Conservation (phyloP, 2,888 invertebrate genomes). For the Acronicta leporina region DNA sequence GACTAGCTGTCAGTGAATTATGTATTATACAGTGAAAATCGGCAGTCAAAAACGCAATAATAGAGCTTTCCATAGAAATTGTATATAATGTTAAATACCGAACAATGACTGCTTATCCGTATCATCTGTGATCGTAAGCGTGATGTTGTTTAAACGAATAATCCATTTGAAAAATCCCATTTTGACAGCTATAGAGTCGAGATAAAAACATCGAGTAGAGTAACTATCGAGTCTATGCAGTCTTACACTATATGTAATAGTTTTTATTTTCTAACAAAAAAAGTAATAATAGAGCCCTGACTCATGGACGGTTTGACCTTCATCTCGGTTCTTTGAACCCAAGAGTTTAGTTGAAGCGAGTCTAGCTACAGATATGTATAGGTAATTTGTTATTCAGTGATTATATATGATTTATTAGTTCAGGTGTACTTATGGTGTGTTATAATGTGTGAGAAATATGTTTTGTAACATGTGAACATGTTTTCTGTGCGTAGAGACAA, state of each 20-base stretch:
- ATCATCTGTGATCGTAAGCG: conserved; percentile 2
- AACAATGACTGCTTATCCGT: conserved; percentile 9
- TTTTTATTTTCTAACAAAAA: conserved; percentile 73
- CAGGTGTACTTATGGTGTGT: conserved; percentile 29
- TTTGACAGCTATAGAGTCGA: conserved; percentile 34
- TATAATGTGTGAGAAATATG: conserved; percentile 35
- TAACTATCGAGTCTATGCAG: conserved; percentile 44
- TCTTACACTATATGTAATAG: conserved; percentile 50
- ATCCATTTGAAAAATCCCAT: conserved; percentile 21
- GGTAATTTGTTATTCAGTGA: conserved; percentile 61
- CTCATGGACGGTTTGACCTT: conserved; percentile 79
- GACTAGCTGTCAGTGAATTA: too few species aligned
- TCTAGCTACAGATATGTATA: conserved; percentile 74
- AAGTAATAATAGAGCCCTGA: conserved; percentile 76
- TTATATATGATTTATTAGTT: conserved; percentile 44
- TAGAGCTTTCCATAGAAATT: too few species aligned
- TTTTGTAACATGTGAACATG: conserved; percentile 42
- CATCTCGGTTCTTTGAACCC: conserved; percentile 81
- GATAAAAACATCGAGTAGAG: conserved; percentile 46
- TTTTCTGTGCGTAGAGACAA: conserved; percentile 72
- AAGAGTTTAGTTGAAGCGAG: conserved; percentile 56
- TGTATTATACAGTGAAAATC: too few species aligned
- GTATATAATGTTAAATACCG: too few species aligned
- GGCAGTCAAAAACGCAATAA: too few species aligned
- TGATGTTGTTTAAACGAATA: conserved; percentile 3